Evolutionary conservation across 2,888 invertebrate species (phyloP), one percentile per base, ranked within the genome.

Genomic region (Ferdinandea cuprea): DNA sequence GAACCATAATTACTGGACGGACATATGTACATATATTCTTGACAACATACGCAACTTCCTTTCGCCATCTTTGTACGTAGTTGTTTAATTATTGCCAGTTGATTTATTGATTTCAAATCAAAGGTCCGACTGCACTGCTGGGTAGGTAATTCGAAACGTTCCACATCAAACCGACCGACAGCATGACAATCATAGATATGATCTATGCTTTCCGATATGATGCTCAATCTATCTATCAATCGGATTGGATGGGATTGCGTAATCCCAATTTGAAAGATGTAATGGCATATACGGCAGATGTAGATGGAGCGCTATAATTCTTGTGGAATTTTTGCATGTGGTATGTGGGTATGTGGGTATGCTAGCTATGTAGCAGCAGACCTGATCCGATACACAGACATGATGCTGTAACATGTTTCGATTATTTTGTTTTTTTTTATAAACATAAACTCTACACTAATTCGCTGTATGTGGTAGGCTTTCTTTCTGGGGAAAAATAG

Each of bases 21-120:
- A 21, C 46, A 46, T 32, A 56, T 25, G 8, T n/a, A n/a, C n/a
- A n/a, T n/a, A n/a, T n/a, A 13, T 40, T 48, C 15, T 17, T 9
- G 15, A 25, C 17, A 42, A 13, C 11, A 42, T 28, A 7, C 7
- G 13, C 40, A 40, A 50, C 72, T 72, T 72, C 72, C 72, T 61
- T 72, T 72, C 72, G 72, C 17, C 42, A 72, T 61, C 72, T 72
- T 72, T 72, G 61, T n/a, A n/a, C n/a, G n/a, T 54, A 44, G 72
- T 17, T 52, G 15, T 61, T 42, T 52, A 42, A 44, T 61, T 25
- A 25, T 5, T 54, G 61, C 30, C 44, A n/a, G 42, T 44, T 61
- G 61, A 42, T 54, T 25, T 32, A 72, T 72, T 32, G 61, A 40
- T 52, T 52, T 52, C 15, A 11, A 72, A 52, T 44, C 32, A 71